Evolutionary conservation across 1,140 invertebrate genomes (phyloP).

Genomic region (Papilio glaucus): DNA sequence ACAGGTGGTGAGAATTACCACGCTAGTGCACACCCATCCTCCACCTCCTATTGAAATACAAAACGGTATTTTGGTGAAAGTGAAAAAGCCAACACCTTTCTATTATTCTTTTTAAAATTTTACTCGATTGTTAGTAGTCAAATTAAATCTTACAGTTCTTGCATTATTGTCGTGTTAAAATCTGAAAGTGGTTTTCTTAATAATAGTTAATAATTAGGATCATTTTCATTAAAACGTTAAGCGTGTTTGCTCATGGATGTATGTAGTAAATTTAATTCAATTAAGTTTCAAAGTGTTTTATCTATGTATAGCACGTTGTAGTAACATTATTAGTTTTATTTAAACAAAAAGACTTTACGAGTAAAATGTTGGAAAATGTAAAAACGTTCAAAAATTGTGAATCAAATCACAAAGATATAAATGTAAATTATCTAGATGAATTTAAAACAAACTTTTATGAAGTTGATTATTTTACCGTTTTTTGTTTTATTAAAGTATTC

Average conservation of each 20-base stretch:
- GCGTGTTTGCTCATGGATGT: not conserved
- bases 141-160: not conserved
- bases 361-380: not conserved
- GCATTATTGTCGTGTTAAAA: not conserved
- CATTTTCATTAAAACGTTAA: not conserved
- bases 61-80: slow-evolving; percentile 49
- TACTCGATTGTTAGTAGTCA: not conserved
- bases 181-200: not conserved
- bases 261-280: not conserved
- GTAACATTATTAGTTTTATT: not conserved
- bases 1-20: slow-evolving; percentile 46
- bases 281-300: not conserved
- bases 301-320: not conserved
- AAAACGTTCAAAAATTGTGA: not conserved
- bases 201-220: not conserved
- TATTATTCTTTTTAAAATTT: slow-evolving; percentile 4
- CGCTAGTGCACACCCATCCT: slow-evolving; percentile 50
- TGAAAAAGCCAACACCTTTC: slow-evolving; percentile 37
- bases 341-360: not conserved
- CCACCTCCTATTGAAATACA: slow-evolving; percentile 49
- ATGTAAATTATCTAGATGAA: not conserved
- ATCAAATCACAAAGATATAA: not conserved
- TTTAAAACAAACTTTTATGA: not conserved
- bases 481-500: too few species aligned
- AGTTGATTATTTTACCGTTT: not conserved